phyloP scores from a whole-genome alignment of 2,797 vertebrate species.

The Lemur catta region DNA sequence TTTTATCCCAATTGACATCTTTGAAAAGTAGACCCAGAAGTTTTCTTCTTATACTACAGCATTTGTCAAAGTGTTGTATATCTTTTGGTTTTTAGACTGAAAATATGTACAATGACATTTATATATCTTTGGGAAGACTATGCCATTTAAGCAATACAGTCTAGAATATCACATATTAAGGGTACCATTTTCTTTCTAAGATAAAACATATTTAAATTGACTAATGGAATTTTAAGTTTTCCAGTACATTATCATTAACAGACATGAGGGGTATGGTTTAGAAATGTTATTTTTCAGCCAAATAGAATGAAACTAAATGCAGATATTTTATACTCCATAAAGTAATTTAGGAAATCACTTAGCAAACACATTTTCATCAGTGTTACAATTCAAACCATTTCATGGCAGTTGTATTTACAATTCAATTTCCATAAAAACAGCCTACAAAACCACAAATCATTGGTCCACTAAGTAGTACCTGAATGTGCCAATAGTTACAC shows the following conservation, averaged over 20 bases:
- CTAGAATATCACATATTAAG: background rate
- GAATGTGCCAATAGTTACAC: background rate
- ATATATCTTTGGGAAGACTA: background rate
- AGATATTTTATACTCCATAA: conserved; percentile 55
- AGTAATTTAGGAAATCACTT: conserved; percentile 55
- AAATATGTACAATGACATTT: background rate
- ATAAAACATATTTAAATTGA: conserved; percentile 50
- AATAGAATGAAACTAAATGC: conserved; percentile 36
- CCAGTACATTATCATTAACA: conserved; percentile 28
- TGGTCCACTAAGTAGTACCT: background rate
- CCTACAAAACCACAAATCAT: conserved; percentile 15
- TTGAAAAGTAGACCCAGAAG: background rate
- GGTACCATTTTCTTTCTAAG: conserved; percentile 5
- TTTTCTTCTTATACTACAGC: background rate
- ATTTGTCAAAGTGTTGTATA: background rate
- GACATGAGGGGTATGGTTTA: background rate
- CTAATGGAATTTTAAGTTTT: conserved; percentile 44
- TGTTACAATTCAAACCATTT: conserved; percentile 35
- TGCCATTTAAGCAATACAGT: background rate
- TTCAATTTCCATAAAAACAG: conserved; percentile 35
- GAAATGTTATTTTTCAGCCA: conserved; percentile 50
- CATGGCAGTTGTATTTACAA: conserved; percentile 31
- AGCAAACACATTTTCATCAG: conserved; percentile 49
- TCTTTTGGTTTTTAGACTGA: background rate
- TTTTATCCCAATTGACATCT: background rate